phyloP scores from a whole-genome alignment of 2,113 vertebrate genomes.

The Panthera tigris region DNA sequence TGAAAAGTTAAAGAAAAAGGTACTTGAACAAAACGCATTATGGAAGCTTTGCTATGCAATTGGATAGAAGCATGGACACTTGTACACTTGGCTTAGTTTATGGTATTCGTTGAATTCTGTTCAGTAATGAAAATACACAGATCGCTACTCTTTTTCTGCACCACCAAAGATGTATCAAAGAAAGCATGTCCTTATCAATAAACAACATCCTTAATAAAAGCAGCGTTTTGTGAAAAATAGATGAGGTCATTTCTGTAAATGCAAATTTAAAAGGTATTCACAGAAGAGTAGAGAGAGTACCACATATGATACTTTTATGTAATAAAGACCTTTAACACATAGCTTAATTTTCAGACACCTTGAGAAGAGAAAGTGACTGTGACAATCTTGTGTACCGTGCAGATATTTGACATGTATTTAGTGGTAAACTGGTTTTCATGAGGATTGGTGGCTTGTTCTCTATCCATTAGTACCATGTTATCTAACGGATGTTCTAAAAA shows the following conservation, averaged over 20 bases:
- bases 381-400: not conserved
- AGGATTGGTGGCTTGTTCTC: not conserved
- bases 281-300: not conserved
- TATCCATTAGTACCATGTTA: not conserved
- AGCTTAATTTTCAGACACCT: not conserved
- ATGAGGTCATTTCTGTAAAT: not conserved
- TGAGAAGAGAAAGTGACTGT: not conserved
- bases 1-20: not conserved
- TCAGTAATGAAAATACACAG: not conserved
- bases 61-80: not conserved
- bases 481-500: not conserved
- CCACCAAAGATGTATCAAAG: not conserved
- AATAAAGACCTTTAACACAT: not conserved
- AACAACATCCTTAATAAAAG: not conserved
- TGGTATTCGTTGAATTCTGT: slow-evolving; percentile 25
- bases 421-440: not conserved
- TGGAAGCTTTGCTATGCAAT: not conserved
- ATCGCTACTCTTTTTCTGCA: not conserved
- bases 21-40: not conserved
- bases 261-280: not conserved
- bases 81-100: not conserved
- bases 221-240: not conserved
- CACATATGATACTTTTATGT: not conserved
- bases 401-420: not conserved
- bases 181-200: not conserved